Conservation (phyloP, 2,888 invertebrate species). For the Dicyrtoma fusca region DNA sequence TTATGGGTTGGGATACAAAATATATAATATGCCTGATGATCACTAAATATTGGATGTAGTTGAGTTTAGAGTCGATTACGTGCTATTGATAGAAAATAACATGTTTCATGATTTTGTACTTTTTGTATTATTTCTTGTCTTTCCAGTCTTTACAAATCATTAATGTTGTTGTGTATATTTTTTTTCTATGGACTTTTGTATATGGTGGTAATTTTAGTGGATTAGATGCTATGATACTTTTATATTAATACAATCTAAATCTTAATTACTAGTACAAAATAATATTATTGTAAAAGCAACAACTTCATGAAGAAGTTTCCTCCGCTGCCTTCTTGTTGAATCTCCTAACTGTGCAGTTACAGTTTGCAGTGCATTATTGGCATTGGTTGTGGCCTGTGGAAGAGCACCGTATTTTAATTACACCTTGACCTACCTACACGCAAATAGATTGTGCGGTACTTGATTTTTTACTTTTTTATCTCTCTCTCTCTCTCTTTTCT, state of each 20-base stretch:
- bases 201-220: too few relatives aligned
- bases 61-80: too few relatives aligned
- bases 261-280: neutral
- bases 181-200: too few relatives aligned
- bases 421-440: constrained; percentile 35
- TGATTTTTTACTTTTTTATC: constrained; percentile 21
- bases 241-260: neutral
- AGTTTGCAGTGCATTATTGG: constrained; percentile 35
- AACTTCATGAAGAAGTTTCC: constrained; percentile 34
- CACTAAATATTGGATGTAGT: too few relatives aligned
- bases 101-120: too few relatives aligned
- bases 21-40: too few relatives aligned
- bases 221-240: constrained; percentile 8
- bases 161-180: too few relatives aligned
- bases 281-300: constrained; percentile 17
- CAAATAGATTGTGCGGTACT: constrained; percentile 38
- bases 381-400: constrained; percentile 38
- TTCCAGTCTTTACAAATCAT: too few relatives aligned
- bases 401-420: constrained; percentile 35
- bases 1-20: too few relatives aligned
- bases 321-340: constrained; percentile 28
- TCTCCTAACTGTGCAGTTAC: constrained; percentile 36
- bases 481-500: constrained; percentile 1
- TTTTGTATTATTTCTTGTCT: too few relatives aligned
- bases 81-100: too few relatives aligned